phyloP scores from a whole-genome alignment of 2,797 vertebrate species.

The Gymnodraco acuticeps region DNA sequence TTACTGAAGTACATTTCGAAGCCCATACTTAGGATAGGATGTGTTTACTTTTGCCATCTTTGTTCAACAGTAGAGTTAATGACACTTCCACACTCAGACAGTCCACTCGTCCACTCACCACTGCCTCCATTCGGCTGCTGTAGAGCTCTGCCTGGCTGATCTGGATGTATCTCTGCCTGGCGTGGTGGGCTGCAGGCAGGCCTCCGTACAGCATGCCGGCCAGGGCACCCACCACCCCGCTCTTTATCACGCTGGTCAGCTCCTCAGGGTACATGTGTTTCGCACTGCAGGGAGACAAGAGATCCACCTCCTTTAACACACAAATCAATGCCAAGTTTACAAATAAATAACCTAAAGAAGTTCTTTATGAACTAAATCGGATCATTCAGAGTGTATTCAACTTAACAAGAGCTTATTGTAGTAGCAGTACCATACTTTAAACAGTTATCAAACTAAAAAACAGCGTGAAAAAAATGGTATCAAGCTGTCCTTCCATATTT shows the following conservation, averaged over 20 bases:
- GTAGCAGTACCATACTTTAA: no score
- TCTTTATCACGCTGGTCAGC: conserved; percentile 80
- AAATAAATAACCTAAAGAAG: no score
- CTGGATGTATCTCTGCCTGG: conserved; percentile 87
- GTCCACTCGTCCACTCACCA: conserved; percentile 82
- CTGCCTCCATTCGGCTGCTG: conserved; percentile 87
- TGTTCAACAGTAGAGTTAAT: neutral
- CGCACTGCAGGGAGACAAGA: conserved; percentile 74
- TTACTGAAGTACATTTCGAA: no score
- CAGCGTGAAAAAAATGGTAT: no score
- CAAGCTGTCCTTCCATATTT: neutral
- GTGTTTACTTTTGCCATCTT: no score
- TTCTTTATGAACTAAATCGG: no score
- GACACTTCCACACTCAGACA: neutral
- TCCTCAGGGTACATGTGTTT: conserved; percentile 84
- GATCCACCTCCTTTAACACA: neutral
- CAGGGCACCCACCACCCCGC: conserved; percentile 75
- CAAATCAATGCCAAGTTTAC: no score
- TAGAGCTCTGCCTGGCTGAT: conserved; percentile 90
- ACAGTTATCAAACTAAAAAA: no score
- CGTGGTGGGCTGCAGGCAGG: conserved; percentile 88
- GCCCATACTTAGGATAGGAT: no score
- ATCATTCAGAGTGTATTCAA: no score
- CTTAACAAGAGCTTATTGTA: no score
- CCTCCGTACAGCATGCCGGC: conserved; percentile 90